Conservation (phyloP, 2,888 invertebrate species). For the Parnassius smintheus region DNA sequence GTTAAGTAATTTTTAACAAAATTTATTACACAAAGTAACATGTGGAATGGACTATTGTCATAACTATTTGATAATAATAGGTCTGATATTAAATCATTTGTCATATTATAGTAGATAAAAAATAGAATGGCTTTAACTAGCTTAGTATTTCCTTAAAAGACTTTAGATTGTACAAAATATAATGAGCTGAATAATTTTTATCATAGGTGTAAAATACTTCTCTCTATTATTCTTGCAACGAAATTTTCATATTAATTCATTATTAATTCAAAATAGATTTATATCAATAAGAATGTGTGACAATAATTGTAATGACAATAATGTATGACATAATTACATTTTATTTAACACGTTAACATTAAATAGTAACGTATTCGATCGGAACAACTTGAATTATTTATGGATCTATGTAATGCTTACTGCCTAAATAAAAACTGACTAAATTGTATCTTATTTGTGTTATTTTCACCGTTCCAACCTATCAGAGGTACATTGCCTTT, state of each 20-base stretch:
- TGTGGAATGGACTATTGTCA: no score
- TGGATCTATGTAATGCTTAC: constrained; percentile 21
- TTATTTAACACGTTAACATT: constrained; percentile 8
- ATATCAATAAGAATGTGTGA: constrained; percentile 13
- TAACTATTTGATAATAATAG: no score
- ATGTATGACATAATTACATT: background rate
- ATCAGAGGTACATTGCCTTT: no score
- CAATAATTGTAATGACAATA: constrained; percentile 26
- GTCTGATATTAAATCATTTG: no score
- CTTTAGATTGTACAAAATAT: constrained; percentile 71
- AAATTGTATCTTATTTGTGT: constrained; percentile 9
- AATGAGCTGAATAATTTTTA: constrained; percentile 30
- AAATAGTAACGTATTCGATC: constrained; percentile 11
- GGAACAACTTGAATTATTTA: constrained; percentile 6
- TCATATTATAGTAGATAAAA: constrained; percentile 32
- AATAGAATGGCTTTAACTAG: constrained; percentile 78
- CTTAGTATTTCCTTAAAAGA: constrained; percentile 73
- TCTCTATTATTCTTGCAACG: constrained; percentile 25
- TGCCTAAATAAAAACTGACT: constrained; percentile 26
- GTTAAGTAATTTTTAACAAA: background rate
- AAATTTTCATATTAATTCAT: constrained; percentile 19
- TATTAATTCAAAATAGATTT: constrained; percentile 10
- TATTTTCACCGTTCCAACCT: background rate
- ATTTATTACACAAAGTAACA: no score
- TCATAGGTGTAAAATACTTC: constrained; percentile 15